These are phyloP conservation scores for Oxycera nigricornis DNA, from an alignment of 2,888 invertebrate species.

Conservation along the genomic window DNA sequence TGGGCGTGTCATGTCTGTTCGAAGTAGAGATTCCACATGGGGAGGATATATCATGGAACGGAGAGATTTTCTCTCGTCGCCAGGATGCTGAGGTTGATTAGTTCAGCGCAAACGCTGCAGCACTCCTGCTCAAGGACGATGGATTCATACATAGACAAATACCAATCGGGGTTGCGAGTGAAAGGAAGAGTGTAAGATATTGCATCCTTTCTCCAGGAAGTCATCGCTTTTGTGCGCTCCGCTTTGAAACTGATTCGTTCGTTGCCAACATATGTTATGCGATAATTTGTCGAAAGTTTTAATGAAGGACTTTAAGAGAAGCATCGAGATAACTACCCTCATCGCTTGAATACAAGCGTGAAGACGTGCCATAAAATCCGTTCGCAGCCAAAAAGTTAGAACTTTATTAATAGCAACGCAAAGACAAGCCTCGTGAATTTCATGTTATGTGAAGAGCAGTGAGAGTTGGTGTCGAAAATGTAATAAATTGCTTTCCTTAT, in stretches of 20 bases:
- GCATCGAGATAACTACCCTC: conserved; percentile 23
- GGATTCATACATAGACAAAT: neutral
- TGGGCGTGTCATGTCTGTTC: conserved; percentile 12
- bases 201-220: neutral
- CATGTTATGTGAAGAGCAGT: neutral
- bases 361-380: neutral
- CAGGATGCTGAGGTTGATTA: neutral
- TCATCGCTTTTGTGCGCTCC: neutral
- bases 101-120: conserved; percentile 39
- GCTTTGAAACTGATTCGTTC: neutral
- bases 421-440: neutral
- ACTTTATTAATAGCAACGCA: neutral
- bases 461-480: neutral
- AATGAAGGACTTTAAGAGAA: conserved; percentile 42
- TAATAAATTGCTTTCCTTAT: neutral
- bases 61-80: conserved; percentile 14
- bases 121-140: neutral
- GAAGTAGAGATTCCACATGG: no score
- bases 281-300: conserved; percentile 48
- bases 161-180: neutral
- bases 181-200: neutral
- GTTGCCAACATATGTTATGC: conserved; percentile 44
- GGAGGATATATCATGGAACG: conserved; percentile 1
- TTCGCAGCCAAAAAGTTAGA: neutral
- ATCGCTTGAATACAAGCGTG: neutral